Base-by-base conservation (phyloP, 2,797 vertebrate genomes). In the Bovichtus diacanthus region DNA sequence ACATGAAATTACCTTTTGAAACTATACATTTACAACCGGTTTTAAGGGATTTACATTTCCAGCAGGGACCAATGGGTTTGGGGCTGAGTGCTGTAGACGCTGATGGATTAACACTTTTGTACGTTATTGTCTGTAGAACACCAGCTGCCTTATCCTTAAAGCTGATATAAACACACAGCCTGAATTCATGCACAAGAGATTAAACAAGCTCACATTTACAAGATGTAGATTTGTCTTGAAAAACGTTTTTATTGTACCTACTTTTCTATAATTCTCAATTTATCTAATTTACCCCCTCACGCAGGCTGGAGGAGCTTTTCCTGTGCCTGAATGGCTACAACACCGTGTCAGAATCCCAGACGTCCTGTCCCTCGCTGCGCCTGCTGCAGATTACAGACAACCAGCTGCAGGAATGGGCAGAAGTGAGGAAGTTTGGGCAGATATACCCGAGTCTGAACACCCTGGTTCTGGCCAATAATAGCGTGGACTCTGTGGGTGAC, bases 371-470 rank as follows among this genome's bases (percentile, higher is more conserved):
- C 49, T 98, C 98, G 5, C 95, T 99, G 61, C 97, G 96, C 79
- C 95, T 99, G 54, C 97, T 99, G 88, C 97, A 99, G 89, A 98
- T 99, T 88, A 97, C 98, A 68, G 97, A 99, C 91, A 99, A 99
- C 93, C 97, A 96, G 89, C 96, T 99, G 86, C 96, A 95, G 83
- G 94, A 97, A 41, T 99, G 98, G 98, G 92, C 93, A 27, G 97
- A 99, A 78, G 97, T 99, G 56, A 94, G 97, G 63, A 99, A 99
- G 87, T 78, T 99, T 29, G 98, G 98, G 13, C 91, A 91, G 81
- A 97, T 99, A 95, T 99, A 97, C 91, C 97, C 98, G 1, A 91
- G 95, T 4, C 93, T 99, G 90, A 93, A 95, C 74, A 96, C 96
- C 0, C 96, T 99, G 51, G 96, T 99, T 72, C 91, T 99, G 93